Conservation (phyloP, 2,888 invertebrate genomes). For the Griposia aprilina region DNA sequence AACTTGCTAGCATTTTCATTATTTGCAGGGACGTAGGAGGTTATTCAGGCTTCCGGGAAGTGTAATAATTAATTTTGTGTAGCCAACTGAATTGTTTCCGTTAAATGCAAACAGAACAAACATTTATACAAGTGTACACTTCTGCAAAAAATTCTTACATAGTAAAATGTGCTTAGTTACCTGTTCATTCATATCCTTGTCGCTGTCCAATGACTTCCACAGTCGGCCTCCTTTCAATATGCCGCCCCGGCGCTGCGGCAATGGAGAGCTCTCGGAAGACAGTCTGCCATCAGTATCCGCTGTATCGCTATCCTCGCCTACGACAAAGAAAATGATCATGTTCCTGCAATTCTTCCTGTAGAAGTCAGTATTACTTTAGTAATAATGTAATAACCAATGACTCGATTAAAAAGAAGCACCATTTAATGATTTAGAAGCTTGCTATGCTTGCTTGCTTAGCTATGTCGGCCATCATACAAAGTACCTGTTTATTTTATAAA, state of each 20-base stretch:
- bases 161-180: conserved; percentile 72
- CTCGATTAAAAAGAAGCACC: not conserved
- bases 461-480: not conserved
- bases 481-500: no score
- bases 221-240: conserved; percentile 94
- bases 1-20: conserved; percentile 3
- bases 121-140: not conserved
- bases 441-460: no score
- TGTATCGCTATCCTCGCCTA: conserved; percentile 86
- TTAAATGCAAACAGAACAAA: not conserved
- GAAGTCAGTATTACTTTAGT: not conserved
- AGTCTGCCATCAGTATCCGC: conserved; percentile 81
- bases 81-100: not conserved
- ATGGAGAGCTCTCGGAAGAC: conserved; percentile 90
- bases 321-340: conserved; percentile 27
- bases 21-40: not conserved
- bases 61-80: conserved; percentile 5
- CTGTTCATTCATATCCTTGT: conserved; percentile 88
- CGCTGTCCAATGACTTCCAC: conserved; percentile 92
- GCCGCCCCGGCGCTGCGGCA: conserved; percentile 92
- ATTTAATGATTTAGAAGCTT: not conserved
- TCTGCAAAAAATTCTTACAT: not conserved
- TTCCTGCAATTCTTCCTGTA: not conserved
- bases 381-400: not conserved
- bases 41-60: not conserved